Conservation (phyloP, 2,797 vertebrate genomes). For the Sebastes matsubarae region DNA sequence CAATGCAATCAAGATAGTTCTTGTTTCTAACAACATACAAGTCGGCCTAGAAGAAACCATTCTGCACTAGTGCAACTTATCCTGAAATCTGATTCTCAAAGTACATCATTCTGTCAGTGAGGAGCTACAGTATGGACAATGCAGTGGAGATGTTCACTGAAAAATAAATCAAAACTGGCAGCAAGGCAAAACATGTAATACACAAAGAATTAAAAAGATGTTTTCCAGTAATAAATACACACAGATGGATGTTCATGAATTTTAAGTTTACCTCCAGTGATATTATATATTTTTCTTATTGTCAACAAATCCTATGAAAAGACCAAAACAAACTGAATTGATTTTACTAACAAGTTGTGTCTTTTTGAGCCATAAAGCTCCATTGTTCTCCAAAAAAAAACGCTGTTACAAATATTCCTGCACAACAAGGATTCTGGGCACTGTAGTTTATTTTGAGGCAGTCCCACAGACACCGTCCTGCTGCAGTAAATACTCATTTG, state of each 20-base stretch:
- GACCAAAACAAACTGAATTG: background rate
- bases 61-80: background rate
- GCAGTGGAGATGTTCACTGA: background rate
- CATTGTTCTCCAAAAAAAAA: background rate
- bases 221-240: constrained; percentile 6
- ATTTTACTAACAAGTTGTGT: background rate
- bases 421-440: background rate
- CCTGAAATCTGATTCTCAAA: background rate
- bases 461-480: background rate
- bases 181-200: background rate
- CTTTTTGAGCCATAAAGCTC: background rate
- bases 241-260: background rate
- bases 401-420: background rate
- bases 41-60: background rate
- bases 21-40: background rate
- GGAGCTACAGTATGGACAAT: background rate
- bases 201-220: background rate
- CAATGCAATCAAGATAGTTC: background rate
- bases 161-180: background rate
- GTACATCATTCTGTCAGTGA: background rate
- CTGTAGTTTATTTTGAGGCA: background rate
- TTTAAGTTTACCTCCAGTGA: background rate
- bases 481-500: background rate
- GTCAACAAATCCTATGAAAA: background rate
- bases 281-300: background rate